Base-by-base conservation (phyloP, 2,888 invertebrate species). In the Pecten maximus region DNA sequence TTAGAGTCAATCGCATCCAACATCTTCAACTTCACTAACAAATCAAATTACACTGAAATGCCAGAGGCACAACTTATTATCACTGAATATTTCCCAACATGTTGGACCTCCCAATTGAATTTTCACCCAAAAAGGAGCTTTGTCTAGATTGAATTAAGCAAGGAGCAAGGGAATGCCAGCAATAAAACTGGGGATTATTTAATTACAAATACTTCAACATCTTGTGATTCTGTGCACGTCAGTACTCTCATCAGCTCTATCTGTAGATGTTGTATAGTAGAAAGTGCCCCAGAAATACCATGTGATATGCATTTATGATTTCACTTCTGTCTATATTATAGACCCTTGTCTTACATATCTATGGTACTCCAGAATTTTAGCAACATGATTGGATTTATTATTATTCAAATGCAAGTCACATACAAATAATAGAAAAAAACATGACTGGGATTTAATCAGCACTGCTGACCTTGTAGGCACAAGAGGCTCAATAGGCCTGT, bases 111-210 rank as follows among this genome's bases (percentile, higher is more conserved):
- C 74, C 74, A 74, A 74, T 74, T 74, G 74, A 74, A 74, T 74
- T 74, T 74, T 74, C 74, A 74, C 35, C 74, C 74, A 74, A 74
- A 74, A 74, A 74, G 74, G 74, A 35, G 74, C 74, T 74, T 4
- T 74, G 74, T 74, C 74, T 74, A 74, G 74, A 74, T 74, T 74
- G 74, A 74, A 74, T 74, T 74, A 74, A 74, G 74, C 74, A 74
- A 74, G 74, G 74, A 74, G 74, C 74, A 74, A 74, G 74, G 74
- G 74, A 74, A 74, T 74, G 74, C 74, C 28, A 35, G 74, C 74
- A 28, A 74, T 74, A 16, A 74, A 74, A 74, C 35, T 6, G n/a
- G 74, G 74, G 74, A 74, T 74, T 74, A 74, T 74, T 74, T 74
- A 74, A 74, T 74, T 74, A 74, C 74, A 74, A 74, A 28, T 74